phyloP scores from a whole-genome alignment of 2,797 vertebrate genomes.

The Chaetodon trifasciatus region DNA sequence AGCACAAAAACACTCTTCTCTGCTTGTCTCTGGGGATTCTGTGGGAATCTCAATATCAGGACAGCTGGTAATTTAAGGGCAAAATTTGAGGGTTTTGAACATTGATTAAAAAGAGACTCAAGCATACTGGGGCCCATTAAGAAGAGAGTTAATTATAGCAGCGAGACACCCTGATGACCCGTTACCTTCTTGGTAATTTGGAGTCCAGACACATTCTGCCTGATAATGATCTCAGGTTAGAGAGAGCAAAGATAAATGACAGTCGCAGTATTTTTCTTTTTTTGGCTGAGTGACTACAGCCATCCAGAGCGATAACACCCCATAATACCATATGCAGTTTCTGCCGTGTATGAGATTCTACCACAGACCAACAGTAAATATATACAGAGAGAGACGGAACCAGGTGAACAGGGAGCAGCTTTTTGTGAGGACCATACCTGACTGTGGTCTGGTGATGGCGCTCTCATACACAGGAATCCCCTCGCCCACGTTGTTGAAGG shows the following conservation, averaged over 20 bases:
- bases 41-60: constrained; percentile 7
- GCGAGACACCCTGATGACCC: constrained; percentile 43
- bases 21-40: background rate
- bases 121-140: constrained; percentile 20
- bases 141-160: constrained; percentile 59
- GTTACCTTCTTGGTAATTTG: constrained; percentile 60
- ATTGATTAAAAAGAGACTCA: constrained; percentile 54
- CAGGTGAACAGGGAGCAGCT: background rate
- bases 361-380: background rate
- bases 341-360: background rate
- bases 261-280: background rate
- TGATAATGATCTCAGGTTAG: constrained; percentile 60
- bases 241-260: constrained; percentile 47
- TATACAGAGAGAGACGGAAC: background rate
- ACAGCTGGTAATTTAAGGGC: background rate
- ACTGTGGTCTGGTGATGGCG: constrained; percentile 94
- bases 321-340: background rate
- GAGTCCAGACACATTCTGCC: constrained; percentile 57
- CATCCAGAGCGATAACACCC: background rate
- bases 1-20: background rate
- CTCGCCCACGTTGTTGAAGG: constrained; percentile 96
- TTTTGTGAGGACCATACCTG: constrained; percentile 77
- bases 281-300: background rate
- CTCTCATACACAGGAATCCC: constrained; percentile 98
- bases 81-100: constrained; percentile 23